Conservation (phyloP, 2,113 vertebrate genomes). For the Columba janthina region DNA sequence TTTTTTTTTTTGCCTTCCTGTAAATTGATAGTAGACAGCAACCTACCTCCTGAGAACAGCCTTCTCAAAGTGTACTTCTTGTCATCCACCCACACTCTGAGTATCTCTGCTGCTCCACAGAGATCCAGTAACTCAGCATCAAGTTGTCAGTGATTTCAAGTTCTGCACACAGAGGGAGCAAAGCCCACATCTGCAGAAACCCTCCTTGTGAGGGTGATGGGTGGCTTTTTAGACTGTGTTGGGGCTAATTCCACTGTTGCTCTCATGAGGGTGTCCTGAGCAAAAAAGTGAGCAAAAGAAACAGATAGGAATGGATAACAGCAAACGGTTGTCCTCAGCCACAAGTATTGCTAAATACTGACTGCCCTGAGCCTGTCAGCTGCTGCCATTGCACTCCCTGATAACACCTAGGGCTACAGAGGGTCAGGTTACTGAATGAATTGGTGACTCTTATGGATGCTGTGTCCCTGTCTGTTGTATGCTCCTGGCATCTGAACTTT, state of each 20-base stretch:
- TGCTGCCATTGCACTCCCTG: neutral
- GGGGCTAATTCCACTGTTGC: neutral
- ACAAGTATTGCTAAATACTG: neutral
- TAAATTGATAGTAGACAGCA: neutral
- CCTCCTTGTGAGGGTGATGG: neutral
- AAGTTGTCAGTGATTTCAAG: neutral
- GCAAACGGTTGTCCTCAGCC: neutral
- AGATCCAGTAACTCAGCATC: neutral
- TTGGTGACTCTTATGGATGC: neutral
- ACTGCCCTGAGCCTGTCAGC: neutral
- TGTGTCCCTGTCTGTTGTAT: rapidly evolving
- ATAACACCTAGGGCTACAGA: neutral
- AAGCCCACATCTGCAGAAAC: neutral
- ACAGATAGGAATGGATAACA: neutral
- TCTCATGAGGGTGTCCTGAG: neutral
- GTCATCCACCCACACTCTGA: neutral
- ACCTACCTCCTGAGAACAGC: neutral
- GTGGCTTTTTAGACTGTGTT: neutral
- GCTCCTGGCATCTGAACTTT: neutral
- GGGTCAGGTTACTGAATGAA: neutral
- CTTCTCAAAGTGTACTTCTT: neutral
- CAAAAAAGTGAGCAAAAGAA: neutral
- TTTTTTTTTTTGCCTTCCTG: neutral
- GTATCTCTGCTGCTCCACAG: neutral
- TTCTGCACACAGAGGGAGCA: neutral